phyloP scores from a whole-genome alignment of 2,888 invertebrate species.

The Acleris sparsana region DNA sequence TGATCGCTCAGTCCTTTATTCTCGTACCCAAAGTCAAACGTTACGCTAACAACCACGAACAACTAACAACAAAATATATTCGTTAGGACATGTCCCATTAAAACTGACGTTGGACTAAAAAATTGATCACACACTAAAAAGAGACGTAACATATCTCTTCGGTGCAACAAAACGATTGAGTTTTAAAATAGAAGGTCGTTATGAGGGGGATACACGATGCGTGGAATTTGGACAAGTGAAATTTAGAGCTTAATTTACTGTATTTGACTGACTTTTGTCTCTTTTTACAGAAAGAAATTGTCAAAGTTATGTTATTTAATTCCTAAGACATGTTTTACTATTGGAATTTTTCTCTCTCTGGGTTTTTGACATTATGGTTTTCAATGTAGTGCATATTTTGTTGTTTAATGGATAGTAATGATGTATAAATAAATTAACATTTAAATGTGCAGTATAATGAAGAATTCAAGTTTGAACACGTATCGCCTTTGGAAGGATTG shows the following conservation, averaged over 20 bases:
- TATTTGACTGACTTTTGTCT: conserved; percentile 1
- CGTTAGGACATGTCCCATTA: conserved; percentile 3
- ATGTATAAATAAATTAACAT: too few species aligned
- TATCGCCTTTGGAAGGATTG: too few species aligned
- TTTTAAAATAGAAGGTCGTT: conserved; percentile 22
- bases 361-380: too few species aligned
- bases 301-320: too few species aligned
- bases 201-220: conserved; percentile 1
- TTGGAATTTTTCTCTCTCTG: too few species aligned
- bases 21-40: not conserved
- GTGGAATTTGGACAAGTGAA: conserved; percentile 12
- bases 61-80: conserved; percentile 1
- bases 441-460: too few species aligned
- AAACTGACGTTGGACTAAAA: conserved; percentile 46
- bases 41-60: not conserved
- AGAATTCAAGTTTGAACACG: too few species aligned
- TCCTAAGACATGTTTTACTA: too few species aligned
- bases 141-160: conserved; percentile 45
- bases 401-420: too few species aligned
- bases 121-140: conserved; percentile 45
- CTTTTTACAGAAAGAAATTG: not conserved
- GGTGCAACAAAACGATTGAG: conserved; percentile 20
- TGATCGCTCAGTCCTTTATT: too few species aligned
- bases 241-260: conserved; percentile 3
- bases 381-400: too few species aligned